These are phyloP conservation scores for Torymus auratus DNA, from an alignment of 2,888 invertebrate species.

Conservation along the genomic window DNA sequence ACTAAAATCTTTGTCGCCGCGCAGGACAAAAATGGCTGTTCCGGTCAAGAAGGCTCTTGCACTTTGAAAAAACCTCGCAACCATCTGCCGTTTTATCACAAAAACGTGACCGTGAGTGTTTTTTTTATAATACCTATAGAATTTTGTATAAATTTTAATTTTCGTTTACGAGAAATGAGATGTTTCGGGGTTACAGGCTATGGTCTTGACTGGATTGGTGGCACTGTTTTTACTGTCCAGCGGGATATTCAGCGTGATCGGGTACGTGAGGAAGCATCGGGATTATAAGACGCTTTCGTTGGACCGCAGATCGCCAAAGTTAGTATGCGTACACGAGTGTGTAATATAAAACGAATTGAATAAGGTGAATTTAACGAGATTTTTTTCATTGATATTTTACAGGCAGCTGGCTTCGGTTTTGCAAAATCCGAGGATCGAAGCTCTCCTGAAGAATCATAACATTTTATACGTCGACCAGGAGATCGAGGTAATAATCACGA, in stretches of 20 bases:
- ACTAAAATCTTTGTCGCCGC: constrained; percentile 67
- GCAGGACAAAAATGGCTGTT: constrained; percentile 65
- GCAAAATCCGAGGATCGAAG: constrained; percentile 49
- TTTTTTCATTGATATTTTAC: neutral
- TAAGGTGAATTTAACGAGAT: neutral
- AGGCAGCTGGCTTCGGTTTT: constrained; percentile 24
- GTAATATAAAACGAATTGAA: neutral
- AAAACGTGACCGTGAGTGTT: constrained; percentile 36
- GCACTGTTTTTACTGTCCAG: constrained; percentile 3
- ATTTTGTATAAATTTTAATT: neutral
- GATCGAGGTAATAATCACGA: constrained; percentile 62
- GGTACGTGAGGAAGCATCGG: neutral
- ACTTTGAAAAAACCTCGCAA: constrained; percentile 37
- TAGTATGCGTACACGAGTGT: neutral
- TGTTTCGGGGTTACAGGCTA: constrained; percentile 10
- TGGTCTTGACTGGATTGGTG: constrained; percentile 36
- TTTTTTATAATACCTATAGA: neutral
- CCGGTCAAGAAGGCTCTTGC: constrained; percentile 63
- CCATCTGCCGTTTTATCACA: constrained; percentile 37
- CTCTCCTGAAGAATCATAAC: constrained; percentile 66
- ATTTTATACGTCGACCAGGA: constrained; percentile 66
- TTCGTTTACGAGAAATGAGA: neutral
- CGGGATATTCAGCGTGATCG: constrained; percentile 31
- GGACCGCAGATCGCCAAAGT: constrained; percentile 29
- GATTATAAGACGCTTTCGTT: constrained; percentile 39